phyloP scores from a whole-genome alignment of 1,140 invertebrate species.

The Ylistrum balloti region DNA sequence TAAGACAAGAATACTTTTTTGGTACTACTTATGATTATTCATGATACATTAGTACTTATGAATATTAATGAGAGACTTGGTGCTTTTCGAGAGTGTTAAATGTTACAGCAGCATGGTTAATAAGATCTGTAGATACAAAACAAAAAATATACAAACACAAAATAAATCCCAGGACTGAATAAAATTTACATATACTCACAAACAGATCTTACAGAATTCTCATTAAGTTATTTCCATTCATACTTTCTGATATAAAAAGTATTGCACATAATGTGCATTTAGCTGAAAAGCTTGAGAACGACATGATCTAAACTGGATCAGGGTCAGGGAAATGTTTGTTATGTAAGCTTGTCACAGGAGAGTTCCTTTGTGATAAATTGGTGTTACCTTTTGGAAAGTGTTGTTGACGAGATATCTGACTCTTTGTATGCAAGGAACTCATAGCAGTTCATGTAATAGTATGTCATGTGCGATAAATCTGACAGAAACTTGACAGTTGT shows the following conservation, averaged over 20 bases:
- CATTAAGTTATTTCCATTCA: background rate
- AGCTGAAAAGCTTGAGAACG: background rate
- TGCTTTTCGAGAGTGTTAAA: background rate
- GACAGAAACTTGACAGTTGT: too few species aligned
- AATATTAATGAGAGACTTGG: background rate
- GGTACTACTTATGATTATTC: background rate
- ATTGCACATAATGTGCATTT: background rate
- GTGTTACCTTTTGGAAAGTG: background rate
- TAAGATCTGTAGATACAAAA: background rate
- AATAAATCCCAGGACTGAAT: background rate
- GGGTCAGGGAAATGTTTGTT: constrained; percentile 11
- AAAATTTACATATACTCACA: background rate
- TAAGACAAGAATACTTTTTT: background rate
- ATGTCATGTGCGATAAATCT: too few species aligned
- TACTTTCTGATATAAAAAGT: background rate
- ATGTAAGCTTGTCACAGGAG: background rate
- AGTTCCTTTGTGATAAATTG: background rate
- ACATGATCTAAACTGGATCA: background rate
- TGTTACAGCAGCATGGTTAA: background rate
- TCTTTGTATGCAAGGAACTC: too few species aligned
- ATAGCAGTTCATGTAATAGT: too few species aligned
- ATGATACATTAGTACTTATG: background rate
- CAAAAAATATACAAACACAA: background rate
- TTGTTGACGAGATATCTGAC: background rate
- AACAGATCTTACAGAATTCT: too few species aligned